Evolutionary conservation across 2,113 vertebrate genomes (phyloP), one percentile per base, ranked within the genome.

Genomic region (Amphiprion ocellaris): DNA sequence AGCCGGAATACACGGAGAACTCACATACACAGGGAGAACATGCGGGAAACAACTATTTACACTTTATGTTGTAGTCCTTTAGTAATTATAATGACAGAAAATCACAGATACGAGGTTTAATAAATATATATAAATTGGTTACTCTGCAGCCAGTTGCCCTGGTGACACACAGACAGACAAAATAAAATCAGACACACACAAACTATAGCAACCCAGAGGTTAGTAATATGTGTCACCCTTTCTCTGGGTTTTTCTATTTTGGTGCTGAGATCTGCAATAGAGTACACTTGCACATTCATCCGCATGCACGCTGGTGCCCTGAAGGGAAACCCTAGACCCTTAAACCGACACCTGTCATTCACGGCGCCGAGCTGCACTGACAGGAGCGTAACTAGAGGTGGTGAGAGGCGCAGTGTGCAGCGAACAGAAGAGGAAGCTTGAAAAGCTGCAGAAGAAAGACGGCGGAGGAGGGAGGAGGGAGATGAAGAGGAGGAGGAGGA

Each of bases 311-410:
- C 71, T 28, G n/a, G 49, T 73, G 79, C 81, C 81, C 82, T 75
- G 70, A 68, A 78, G 77, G 81, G 81, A 52, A 83, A 81, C 81
- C 85, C 54, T 64, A 59, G 63, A 75, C 88, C 82, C 72, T 83
- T 23, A 81, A 83, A 90, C 83, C 79, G 93, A 93, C 90, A 92
- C 74, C 87, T 91, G 92, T 87, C 94, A 93, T 59, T 94, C 90
- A 94, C 16, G 47, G 52, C 33, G 85, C 87, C 78, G 55, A 81
- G 80, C 80, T 23, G 72, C 26, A 44, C 76, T 73, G 89, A 90
- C 89, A 78, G 82, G 69, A 79, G 69, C 90, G 78, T 85, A 92
- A 90, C 52, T 47, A 89, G 69, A 81, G 69, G 54, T 33, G 65
- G 71, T 56, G 80, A 81, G 81, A 81, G 58, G 61, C n/a, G 12